Evolutionary conservation across 1,140 invertebrate genomes (phyloP).

Genomic region (Orussus abietinus): DNA sequence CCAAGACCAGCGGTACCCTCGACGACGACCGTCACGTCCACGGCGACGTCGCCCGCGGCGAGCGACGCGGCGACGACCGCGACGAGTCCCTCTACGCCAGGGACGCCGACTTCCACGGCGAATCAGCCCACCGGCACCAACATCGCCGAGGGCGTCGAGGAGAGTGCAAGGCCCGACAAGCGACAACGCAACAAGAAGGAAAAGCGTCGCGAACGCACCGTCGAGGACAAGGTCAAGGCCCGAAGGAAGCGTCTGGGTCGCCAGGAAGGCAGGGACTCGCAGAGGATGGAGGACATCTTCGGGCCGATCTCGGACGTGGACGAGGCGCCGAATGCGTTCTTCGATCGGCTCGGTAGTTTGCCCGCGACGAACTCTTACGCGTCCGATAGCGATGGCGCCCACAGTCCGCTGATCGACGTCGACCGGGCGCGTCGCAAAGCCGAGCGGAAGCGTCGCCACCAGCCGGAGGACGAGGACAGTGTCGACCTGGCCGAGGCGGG

Average conservation of each 20-base stretch:
- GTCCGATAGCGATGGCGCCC: conserved; percentile 41
- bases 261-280: conserved; percentile 48
- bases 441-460: conserved; percentile 66
- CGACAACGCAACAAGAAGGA: conserved; percentile 68
- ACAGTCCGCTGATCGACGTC: conserved; percentile 37
- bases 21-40: too few species aligned
- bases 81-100: conserved; percentile 20
- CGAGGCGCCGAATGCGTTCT: conserved; percentile 37
- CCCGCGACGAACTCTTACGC: conserved; percentile 35
- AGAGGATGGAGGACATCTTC: conserved; percentile 84
- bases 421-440: conserved; percentile 51
- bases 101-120: conserved; percentile 42
- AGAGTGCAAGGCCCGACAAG: conserved; percentile 49
- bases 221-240: conserved; percentile 60
- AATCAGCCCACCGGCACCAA: too few species aligned
- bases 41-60: too few species aligned
- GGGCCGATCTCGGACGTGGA: conserved; percentile 73
- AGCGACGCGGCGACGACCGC: conserved; percentile 5
- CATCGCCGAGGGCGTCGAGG: conserved; percentile 51
- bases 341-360: conserved; percentile 33
- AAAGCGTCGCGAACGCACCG: conserved; percentile 65
- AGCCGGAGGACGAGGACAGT: conserved; percentile 68
- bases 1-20: too few species aligned
- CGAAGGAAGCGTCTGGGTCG: conserved; percentile 54
- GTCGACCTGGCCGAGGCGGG: conserved; percentile 75